Conservation (phyloP, 2,113 vertebrate genomes). For the Psittacus erithacus region DNA sequence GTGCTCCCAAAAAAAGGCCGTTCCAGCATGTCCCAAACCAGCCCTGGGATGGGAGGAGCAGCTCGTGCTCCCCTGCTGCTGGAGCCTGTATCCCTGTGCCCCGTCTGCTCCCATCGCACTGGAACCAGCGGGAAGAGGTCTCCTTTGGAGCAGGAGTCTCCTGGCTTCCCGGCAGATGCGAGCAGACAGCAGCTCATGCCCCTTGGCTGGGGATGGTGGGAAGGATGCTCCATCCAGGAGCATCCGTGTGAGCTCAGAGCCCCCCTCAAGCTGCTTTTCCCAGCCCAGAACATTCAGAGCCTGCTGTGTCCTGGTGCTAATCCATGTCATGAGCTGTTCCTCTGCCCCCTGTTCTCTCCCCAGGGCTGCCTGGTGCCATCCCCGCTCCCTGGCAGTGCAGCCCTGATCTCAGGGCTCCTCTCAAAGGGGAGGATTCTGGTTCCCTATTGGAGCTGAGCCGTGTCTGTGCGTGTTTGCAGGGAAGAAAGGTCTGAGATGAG, state of each 20-base stretch:
- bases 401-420: not conserved
- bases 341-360: not conserved
- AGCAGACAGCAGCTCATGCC: not conserved
- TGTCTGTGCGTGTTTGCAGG: not conserved
- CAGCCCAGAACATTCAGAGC: accelerated
- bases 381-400: accelerated
- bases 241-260: not conserved
- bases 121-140: not conserved
- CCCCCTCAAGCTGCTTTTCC: not conserved
- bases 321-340: accelerated
- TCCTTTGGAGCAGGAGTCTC: not conserved
- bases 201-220: not conserved
- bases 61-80: accelerated
- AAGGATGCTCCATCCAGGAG: not conserved
- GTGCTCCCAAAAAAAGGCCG: not conserved
- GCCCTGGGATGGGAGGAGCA: not conserved
- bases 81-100: not conserved
- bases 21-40: not conserved
- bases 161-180: not conserved
- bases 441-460: not conserved
- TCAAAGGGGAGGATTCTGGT: not conserved
- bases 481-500: constrained; percentile 40
- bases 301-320: not conserved
- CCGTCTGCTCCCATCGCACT: not conserved
- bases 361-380: not conserved